Evolutionary conservation across 2,797 vertebrate genomes (phyloP), one percentile per base, ranked within the genome.

Genomic region (Pteropus rufus): DNA sequence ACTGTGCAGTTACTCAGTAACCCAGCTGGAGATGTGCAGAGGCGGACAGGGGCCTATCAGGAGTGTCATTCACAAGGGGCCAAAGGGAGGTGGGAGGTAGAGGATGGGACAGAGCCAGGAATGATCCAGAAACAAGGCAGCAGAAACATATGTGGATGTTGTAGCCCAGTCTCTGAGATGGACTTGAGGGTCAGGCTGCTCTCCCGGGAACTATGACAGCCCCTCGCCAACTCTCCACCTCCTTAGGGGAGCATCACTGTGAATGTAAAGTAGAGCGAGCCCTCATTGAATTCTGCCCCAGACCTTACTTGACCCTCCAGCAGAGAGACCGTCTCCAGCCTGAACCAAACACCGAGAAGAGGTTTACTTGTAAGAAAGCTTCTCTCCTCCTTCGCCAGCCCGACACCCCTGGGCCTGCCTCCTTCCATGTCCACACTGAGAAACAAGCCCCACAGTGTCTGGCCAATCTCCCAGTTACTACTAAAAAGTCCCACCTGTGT

Each of bases 271-370:
- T 64, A 18, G 1, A 90, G 44, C 0, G 0, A 31, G 7, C 16
- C 69, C n/a, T 56, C 24, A 4, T 10, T 15, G 36, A 14, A 11
- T 26, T 75, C 70, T 54, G 6, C n/a, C 31, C 29, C 72, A 60
- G 56, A 77, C 18, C 44, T 69, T 29, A 49, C 44, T 31, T 19
- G 56, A 70, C 95, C n/a, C 58, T 92, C 41, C 88, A 87, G 83
- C 41, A 89, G 81, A 67, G n/a, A 81, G 64, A 34, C 44, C 41
- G 10, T 34, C 12, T 26, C 12, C 34, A 80, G 34, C 14, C 29
- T 10, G 24, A 54, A 54, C 64, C 54, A 41, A 87, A 75, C 3
- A 9, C 31, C 56, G 31, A 23, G 52, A 69, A 87, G 69, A 80
- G 10, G 49, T 34, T 79, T 84, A 34, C 24, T 36, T 75, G 9